These are phyloP conservation scores for Pteria penguin DNA, from an alignment of 2,888 invertebrate genomes.

Conservation along the genomic window DNA sequence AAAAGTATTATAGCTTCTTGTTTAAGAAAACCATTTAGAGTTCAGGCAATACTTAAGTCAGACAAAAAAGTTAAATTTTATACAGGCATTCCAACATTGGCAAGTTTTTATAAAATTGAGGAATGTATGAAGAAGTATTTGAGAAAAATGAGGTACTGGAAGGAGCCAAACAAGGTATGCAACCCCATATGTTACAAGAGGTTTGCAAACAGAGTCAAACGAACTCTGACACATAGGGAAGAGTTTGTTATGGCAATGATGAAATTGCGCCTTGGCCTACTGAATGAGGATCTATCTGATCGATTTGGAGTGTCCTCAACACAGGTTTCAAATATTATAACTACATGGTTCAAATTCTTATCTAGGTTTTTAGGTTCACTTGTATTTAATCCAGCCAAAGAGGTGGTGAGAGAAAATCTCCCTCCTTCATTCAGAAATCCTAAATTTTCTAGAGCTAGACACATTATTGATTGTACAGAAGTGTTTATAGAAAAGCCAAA, in stretches of 20 bases:
- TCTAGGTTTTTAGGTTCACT: background rate
- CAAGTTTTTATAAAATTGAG: background rate
- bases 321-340: background rate
- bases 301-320: background rate
- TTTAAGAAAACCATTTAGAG: background rate
- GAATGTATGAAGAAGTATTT: background rate
- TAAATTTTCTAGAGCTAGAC: slow-evolving; percentile 11
- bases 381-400: background rate
- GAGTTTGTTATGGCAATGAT: background rate
- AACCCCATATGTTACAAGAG: background rate
- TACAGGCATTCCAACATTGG: slow-evolving; percentile 7
- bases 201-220: background rate
- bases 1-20: background rate
- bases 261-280: background rate
- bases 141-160: slow-evolving; percentile 10
- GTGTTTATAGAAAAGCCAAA: slow-evolving; percentile 23
- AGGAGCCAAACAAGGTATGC: background rate
- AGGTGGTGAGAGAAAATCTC: background rate
- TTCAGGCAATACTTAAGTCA: background rate
- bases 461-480: slow-evolving; percentile 40
- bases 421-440: background rate
- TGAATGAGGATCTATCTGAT: background rate
- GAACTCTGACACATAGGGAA: background rate
- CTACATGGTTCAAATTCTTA: slow-evolving; percentile 6
- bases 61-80: slow-evolving; percentile 10